Evolutionary conservation across 2,888 invertebrate species (phyloP), one percentile per base, ranked within the genome.

Genomic region (Fragum whitleyi): DNA sequence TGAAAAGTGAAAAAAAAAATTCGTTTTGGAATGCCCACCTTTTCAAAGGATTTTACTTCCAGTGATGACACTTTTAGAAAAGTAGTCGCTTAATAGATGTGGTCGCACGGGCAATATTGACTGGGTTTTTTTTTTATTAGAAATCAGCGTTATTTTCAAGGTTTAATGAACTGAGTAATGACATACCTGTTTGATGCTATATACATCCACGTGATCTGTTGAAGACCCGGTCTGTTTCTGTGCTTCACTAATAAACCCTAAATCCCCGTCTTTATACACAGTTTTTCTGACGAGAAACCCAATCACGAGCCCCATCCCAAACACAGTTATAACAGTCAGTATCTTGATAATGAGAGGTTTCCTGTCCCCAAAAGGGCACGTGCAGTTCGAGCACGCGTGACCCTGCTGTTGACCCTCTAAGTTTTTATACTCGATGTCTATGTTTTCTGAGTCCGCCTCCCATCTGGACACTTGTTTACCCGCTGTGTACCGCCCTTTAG

Each of bases 351-450:
- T 84, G 21, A 85, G 29, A 1, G 90, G 90, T 78, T 91, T 92
- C 61, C 83, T 85, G 21, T 90, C 91, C 23, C 83, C 85, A 47
- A 90, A 86, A 19, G 89, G 82, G 77, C 85, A 84, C 29, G 70
- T 74, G 74, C 85, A 86, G 42, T n/a, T 65, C 7, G 74, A 47
- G 21, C 81, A 74, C 16, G 55, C 57, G 19, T 28, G 57, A 39
- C 71, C 69, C 62, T 85, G 85, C 16, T 67, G 62, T 57, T 85
- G 85, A 36, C 86, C 86, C 79, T 92, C 92, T n/a, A 92, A 77
- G 78, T 91, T 90, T 76, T 90, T 90, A 75, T 92, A 92, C 75
- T 92, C 91, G 76, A 92, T 91, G 87, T 92, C 92, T 47, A 92
- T 91, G 83, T 91, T 91, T 76, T 92, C 92, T 0, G 91, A 90